Evolutionary conservation across 2,797 vertebrate species (phyloP).

Genomic region (Sphaeramia orbicularis): DNA sequence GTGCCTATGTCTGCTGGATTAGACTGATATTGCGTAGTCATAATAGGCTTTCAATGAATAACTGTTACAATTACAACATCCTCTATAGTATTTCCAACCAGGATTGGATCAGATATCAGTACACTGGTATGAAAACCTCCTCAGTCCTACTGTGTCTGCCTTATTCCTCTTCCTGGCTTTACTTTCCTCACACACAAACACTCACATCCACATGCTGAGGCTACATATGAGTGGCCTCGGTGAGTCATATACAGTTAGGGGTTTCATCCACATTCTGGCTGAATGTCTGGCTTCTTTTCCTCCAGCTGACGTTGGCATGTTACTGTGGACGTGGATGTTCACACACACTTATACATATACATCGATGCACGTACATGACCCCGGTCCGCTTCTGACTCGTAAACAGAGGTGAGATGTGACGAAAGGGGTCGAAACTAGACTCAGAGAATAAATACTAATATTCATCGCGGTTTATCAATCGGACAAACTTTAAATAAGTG

Average conservation of each 20-base stretch:
- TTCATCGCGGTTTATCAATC: conserved; percentile 2
- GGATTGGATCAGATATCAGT: no score
- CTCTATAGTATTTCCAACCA: no score
- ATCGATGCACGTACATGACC: conserved; percentile 9
- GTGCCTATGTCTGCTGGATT: no score
- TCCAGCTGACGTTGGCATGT: conserved; percentile 68
- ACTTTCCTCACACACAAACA: conserved; percentile 26
- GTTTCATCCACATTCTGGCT: conserved; percentile 76
- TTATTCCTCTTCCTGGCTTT: no score
- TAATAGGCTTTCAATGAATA: no score
- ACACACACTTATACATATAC: conserved; percentile 10
- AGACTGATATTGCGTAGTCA: no score
- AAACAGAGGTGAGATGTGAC: conserved; percentile 20
- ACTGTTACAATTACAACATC: no score
- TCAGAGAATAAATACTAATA: not conserved
- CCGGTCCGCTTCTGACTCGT: conserved; percentile 1
- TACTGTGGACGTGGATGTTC: conserved; percentile 36
- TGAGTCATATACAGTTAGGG: conserved; percentile 72
- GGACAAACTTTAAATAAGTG: conserved; percentile 25
- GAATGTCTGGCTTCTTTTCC: conserved; percentile 56
- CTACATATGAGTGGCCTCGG: conserved; percentile 49
- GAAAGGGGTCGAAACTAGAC: conserved; percentile 22
- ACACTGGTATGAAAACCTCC: no score
- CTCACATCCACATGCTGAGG: conserved; percentile 4
- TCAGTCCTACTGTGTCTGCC: no score